Conservation (phyloP, 2,888 invertebrate species). For the Sylvicola fuscatus region DNA sequence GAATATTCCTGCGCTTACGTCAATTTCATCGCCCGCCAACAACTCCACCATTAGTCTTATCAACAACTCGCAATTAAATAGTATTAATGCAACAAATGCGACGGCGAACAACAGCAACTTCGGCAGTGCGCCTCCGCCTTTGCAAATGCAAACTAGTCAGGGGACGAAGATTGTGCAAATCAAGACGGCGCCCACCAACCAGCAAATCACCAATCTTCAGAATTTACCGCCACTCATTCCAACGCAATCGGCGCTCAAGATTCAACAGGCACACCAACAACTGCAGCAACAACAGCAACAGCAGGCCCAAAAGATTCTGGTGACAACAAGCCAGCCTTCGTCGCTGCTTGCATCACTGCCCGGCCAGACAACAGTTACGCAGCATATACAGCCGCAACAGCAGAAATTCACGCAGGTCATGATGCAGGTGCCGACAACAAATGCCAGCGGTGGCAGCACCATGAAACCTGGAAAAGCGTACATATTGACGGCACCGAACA, state of each 20-base stretch:
- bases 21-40: no score
- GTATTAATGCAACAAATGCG: no score
- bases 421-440: background rate
- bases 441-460: slow-evolving; percentile 7
- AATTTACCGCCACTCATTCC: slow-evolving; percentile 23
- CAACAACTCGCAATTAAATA: no score
- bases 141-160: slow-evolving; percentile 3
- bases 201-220: slow-evolving; percentile 9
- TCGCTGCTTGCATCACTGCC: background rate
- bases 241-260: slow-evolving; percentile 19
- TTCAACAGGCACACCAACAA: slow-evolving; percentile 17
- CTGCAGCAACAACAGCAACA: slow-evolving; percentile 1
- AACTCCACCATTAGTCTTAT: no score
- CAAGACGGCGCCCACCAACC: slow-evolving; percentile 22
- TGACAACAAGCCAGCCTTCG: slow-evolving; percentile 2
- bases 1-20: no score
- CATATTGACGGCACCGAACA: slow-evolving; percentile 13
- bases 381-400: slow-evolving; percentile 13
- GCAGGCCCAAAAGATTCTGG: slow-evolving; percentile 2
- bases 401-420: slow-evolving; percentile 1
- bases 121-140: no score
- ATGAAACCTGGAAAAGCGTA: slow-evolving; percentile 19
- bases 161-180: slow-evolving; percentile 20
- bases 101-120: no score
- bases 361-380: slow-evolving; percentile 7